These are phyloP conservation scores for Teleogryllus occipitalis DNA, from an alignment of 1,140 invertebrate species.

Conservation along the genomic window DNA sequence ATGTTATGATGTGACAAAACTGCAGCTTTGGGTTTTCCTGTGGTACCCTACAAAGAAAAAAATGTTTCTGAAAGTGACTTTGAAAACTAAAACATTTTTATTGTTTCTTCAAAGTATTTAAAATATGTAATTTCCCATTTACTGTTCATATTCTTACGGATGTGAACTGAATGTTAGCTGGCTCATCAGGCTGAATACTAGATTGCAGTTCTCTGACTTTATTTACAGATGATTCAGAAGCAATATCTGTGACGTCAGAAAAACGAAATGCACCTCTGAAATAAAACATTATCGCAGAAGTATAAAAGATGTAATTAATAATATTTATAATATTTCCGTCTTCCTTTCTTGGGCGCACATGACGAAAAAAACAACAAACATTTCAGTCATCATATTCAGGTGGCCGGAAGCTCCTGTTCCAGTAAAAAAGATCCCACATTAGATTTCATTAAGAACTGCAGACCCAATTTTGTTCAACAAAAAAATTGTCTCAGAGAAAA, in stretches of 20 bases:
- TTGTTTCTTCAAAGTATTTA: not conserved
- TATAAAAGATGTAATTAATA: too few species aligned
- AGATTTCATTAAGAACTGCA: too few species aligned
- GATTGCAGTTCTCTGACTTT: slow-evolving; percentile 33
- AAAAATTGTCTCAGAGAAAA: too few species aligned
- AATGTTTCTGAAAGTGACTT: not conserved
- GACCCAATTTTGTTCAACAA: too few species aligned
- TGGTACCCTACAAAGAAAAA: slow-evolving; percentile 54
- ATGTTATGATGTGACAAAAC: slow-evolving; percentile 72
- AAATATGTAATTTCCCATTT: not conserved
- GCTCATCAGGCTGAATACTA: slow-evolving; percentile 42
- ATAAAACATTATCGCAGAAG: not conserved
- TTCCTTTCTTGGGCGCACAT: too few species aligned
- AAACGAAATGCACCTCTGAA: slow-evolving; percentile 2
- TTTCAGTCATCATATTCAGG: too few species aligned
- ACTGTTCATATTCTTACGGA: slow-evolving; percentile 33
- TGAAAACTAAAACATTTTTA: not conserved
- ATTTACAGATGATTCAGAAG: not conserved
- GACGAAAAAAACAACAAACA: too few species aligned
- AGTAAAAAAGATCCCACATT: too few species aligned
- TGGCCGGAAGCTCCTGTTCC: too few species aligned
- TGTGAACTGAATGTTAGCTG: slow-evolving; percentile 46
- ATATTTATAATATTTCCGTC: too few species aligned
- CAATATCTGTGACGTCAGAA: not conserved
- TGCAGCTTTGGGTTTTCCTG: slow-evolving; percentile 81